Evolutionary conservation across 1,140 invertebrate genomes (phyloP).

Genomic region (Listronotus oregonensis): DNA sequence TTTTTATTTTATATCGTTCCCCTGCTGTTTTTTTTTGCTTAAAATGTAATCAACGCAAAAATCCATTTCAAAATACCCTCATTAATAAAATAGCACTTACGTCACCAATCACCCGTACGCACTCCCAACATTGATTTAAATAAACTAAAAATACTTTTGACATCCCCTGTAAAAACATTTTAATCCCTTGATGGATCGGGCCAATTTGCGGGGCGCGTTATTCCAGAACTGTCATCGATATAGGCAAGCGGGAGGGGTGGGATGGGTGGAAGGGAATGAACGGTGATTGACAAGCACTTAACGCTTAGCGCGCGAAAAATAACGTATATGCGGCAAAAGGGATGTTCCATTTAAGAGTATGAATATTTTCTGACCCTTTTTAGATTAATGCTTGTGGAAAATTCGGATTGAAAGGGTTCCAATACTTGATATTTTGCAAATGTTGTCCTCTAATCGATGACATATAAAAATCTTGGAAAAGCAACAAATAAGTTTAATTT

Average conservation of each 20-base stretch:
- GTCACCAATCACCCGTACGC: neutral
- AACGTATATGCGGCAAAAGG: conserved; percentile 16
- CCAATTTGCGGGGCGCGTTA: conserved; percentile 19
- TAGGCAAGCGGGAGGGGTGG: neutral
- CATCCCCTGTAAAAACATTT: conserved; percentile 18
- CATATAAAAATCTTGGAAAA: no score
- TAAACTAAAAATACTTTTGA: conserved; percentile 2
- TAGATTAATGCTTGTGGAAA: neutral
- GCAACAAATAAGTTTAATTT: no score
- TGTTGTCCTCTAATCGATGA: no score
- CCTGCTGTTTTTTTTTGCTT: no score
- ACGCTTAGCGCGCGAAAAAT: conserved; percentile 18
- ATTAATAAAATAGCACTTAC: neutral
- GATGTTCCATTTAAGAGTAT: conserved; percentile 11
- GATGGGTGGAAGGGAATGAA: neutral
- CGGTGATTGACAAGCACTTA: conserved; percentile 28
- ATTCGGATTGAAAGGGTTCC: neutral
- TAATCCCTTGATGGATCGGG: conserved; percentile 29
- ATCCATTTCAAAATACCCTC: no score
- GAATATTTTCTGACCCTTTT: conserved; percentile 18
- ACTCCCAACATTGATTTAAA: conserved; percentile 7
- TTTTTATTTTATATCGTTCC: no score
- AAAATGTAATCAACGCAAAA: no score
- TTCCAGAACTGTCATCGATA: conserved; percentile 29
- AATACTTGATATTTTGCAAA: no score